Evolutionary conservation across 2,888 invertebrate genomes (phyloP), one percentile per base, ranked within the genome.

Genomic region (Drosophila sordidapex): DNA sequence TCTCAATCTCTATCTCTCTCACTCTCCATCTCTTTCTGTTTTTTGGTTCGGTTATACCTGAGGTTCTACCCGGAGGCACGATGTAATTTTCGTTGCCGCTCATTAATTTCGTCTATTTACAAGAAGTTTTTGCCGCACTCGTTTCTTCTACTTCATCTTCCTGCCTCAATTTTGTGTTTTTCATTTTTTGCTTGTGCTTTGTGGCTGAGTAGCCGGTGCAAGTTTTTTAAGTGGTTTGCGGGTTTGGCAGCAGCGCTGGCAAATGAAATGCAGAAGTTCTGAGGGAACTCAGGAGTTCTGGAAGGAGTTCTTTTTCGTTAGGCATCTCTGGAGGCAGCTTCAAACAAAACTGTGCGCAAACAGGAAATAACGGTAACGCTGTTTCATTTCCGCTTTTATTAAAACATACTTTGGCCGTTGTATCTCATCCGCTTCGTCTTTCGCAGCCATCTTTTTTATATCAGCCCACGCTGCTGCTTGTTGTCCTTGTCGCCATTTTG

Each of bases 341-440:
- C 86, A 80, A 81, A 81, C 83, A 86, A 78, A 87, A 87, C 84
- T 87, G 78, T 70, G 76, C 77, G 73, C 83, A 83, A 89, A 84
- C 89, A 87, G 89, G 87, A 87, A 89, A 89, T 87, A 84, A 89
- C 87, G 89, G 87, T 89, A 87, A 84, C 87, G 89, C 87, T 87
- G 87, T 81, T 89, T 87, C 89, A 89, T 87, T 89, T 87, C 87
- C 87, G 89, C 85, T 89, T 87, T 87, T 89, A 89, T 87, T 89
- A 87, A 87, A 87, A 89, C 87, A 87, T 87, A 87, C 87, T 87
- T 87, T 89, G 76, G 76, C 74, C 81, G 89, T 83, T 87, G 86
- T 86, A 85, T 84, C 87, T 77, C 84, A 81, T 87, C 84, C 85
- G 88, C 63, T 74, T 54, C 69, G 63, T 64, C 52, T 56, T 43